phyloP scores from a whole-genome alignment of 2,888 invertebrate genomes.

The Athetis lepigone region DNA sequence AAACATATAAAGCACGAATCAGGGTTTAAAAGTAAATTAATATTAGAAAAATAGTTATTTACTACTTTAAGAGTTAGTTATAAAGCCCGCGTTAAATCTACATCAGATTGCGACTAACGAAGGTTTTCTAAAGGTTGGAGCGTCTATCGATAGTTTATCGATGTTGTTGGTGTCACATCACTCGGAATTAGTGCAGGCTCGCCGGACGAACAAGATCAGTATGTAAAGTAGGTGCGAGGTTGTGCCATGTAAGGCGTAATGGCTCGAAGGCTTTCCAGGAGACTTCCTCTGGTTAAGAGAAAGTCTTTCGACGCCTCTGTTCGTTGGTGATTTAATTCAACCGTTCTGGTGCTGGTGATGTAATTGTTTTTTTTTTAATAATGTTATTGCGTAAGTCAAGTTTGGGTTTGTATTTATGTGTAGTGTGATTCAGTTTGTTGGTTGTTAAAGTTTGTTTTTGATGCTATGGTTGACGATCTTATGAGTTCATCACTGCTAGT shows the following conservation, averaged over 20 bases:
- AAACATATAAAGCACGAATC: constrained; percentile 19
- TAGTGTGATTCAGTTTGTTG: constrained; percentile 8
- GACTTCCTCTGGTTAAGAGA: constrained; percentile 79
- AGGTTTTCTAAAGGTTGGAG: constrained; percentile 28
- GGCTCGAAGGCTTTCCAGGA: constrained; percentile 74
- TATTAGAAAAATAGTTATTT: constrained; percentile 6
- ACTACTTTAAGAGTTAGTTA: constrained; percentile 14
- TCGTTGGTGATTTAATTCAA: constrained; percentile 62
- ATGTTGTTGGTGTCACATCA: constrained; percentile 68
- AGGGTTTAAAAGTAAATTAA: constrained; percentile 13
- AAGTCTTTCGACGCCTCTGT: constrained; percentile 71
- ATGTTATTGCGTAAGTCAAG: constrained; percentile 10
- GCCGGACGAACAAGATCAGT: constrained; percentile 82
- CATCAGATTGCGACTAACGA: constrained; percentile 39
- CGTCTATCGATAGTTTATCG: constrained; percentile 69
- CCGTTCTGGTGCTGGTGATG: constrained; percentile 28
- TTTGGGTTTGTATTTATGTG: constrained; percentile 14
- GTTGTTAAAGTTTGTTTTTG: background rate
- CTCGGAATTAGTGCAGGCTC: constrained; percentile 85
- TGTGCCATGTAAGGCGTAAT: constrained; percentile 81
- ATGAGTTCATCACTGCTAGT: too few relatives aligned
- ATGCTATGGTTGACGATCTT: background rate
- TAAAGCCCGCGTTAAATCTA: constrained; percentile 38
- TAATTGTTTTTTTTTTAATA: constrained; percentile 48
- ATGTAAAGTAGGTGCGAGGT: constrained; percentile 86